Base-by-base conservation (phyloP, 2,113 vertebrate species). In the Hoplias malabaricus region DNA sequence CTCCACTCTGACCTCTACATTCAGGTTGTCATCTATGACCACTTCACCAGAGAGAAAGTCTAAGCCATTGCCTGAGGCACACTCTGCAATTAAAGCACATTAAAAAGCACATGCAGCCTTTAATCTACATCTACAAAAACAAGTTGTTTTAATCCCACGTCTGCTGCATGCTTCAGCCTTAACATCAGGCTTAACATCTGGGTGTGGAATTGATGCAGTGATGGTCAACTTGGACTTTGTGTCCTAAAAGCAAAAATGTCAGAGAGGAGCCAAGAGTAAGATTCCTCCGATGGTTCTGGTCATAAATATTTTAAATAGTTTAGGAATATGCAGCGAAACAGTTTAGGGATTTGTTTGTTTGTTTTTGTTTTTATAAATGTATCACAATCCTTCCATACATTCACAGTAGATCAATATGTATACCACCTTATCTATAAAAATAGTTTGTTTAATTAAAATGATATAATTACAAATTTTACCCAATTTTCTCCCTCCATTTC, bases 11-110 rank as follows among this genome's bases (percentile, higher is more conserved):
- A 92, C 5, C 92, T 94, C 83, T 95, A 94, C 84, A 21, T 83
- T 43, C 94, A 95, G 21, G 92, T 84, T 66, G 92, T 93, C 80
- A 90, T 96, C 89, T 96, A 90, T 33, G 95, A 97, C 88, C 94
- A 93, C 73, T 50, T 88, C 67, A 82, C 91, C 82, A 88, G 92
- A 83, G 88, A 91, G 84, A 92, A 90, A 19, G 80, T 80, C 57
- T 93, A 53, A 90, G 3, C 63, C 69, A 43, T 69, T 6, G 70
- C 70, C 23, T 46, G 81, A 13, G 19, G 68, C 78, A 65, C 82
- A 36, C 59, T 34, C 69, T 73, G 38, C 48, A 16, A 84, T 78
- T 73, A 84, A 82, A 84, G 31, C 78, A 2, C 42, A 63, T 73
- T 62, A 69, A 43, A 83, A 75, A 40, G 57, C 61, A 1, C 66